Evolutionary conservation across 2,113 vertebrate species (phyloP), one percentile per base, ranked within the genome.

Genomic region (Numida meleagris): DNA sequence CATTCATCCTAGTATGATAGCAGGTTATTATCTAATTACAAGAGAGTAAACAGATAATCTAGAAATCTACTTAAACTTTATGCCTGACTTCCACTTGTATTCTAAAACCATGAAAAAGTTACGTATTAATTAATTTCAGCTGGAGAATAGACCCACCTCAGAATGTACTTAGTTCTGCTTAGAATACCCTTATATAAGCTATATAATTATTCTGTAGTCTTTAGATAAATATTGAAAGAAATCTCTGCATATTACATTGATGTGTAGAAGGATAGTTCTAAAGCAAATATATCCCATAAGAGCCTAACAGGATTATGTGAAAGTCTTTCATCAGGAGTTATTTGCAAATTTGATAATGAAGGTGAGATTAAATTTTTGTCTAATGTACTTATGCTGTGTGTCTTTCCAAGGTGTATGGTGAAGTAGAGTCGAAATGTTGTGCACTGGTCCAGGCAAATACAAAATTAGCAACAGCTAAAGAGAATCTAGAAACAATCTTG

Each of bases 351-450:
- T 45, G 82, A 1, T 48, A 48, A 48, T 50, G 50, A 76, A 34
- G 14, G 8, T 72, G 58, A 94, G 27, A 65, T 14, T 4, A 66
- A 8, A 13, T 45, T 62, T 45, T 61, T 76, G 10, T 14, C 6
- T 50, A 53, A 61, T 31, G 4, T 70, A 77, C 14, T 15, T 40
- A 3, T 33, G n/a, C 11, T 45, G 2, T n/a, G 7, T 59, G 1
- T 82, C 72, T 76, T 81, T 95, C 94, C 68, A 93, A 98, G 98
- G 97, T 98, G 65, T 98, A 97, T 95, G 98, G 98, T 96, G 98
- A 98, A 10, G 98, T 98, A 38, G 98, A 98, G 84, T 97, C 98
- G 23, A 98, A 99, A 95, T 92, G 93, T 29, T 97, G 94, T 70
- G 97, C 93, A 2, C 75, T 99, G 86, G 93, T 95, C 58, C 97